Evolutionary conservation across 2,888 invertebrate species (phyloP).

Genomic region (Melikaiella ostensackeni): DNA sequence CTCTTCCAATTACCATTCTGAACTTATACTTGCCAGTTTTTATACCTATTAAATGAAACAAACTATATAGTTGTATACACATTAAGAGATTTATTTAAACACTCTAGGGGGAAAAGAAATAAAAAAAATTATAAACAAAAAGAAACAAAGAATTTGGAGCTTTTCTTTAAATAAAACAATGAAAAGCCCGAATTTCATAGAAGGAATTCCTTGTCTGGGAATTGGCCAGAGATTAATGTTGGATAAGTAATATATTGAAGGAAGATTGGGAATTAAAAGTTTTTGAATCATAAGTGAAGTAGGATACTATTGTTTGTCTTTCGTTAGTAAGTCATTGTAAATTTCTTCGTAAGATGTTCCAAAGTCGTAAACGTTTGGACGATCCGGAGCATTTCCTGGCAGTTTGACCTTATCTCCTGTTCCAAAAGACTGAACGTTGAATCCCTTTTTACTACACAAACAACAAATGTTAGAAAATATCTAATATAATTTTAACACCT

Average conservation of each 20-base stretch:
- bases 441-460: constrained; percentile 92
- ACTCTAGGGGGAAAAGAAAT: background rate
- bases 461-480: constrained; percentile 45
- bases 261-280: background rate
- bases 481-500: background rate
- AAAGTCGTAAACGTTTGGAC: constrained; percentile 98
- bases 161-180: constrained; percentile 5
- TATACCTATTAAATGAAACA: constrained; percentile 37
- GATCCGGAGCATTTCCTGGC: constrained; percentile 95
- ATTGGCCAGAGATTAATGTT: background rate
- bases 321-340: constrained; percentile 92
- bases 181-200: background rate
- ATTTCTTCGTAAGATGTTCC: constrained; percentile 97
- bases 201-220: background rate
- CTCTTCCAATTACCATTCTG: background rate
- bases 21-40: background rate
- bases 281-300: constrained; percentile 35
- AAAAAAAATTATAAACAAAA: constrained; percentile 38
- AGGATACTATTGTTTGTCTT: constrained; percentile 94
- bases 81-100: constrained; percentile 29
- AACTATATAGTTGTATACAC: constrained; percentile 1
- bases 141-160: background rate
- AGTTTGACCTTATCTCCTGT: constrained; percentile 97
- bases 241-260: background rate
- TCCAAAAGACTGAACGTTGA: constrained; percentile 95